These are phyloP conservation scores for Timandra comae DNA, from an alignment of 2,888 invertebrate species.

Conservation along the genomic window DNA sequence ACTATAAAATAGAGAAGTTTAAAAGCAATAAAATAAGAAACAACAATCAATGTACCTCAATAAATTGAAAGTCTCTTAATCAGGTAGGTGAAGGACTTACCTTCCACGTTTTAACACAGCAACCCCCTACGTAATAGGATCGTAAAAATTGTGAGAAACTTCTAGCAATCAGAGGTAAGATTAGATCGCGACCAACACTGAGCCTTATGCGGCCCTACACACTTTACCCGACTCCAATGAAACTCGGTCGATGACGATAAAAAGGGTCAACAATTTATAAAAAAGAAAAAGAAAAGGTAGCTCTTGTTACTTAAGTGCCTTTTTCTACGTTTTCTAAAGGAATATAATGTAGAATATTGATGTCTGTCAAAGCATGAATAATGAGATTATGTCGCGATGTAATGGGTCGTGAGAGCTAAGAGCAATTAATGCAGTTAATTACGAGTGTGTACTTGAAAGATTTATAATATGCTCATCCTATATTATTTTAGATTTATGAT, in stretches of 20 bases:
- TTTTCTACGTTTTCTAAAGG: too few relatives aligned
- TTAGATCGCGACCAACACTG: slow-evolving; percentile 38
- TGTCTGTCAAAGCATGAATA: too few relatives aligned
- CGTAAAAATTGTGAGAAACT: slow-evolving; percentile 63
- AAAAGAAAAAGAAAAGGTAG: slow-evolving; percentile 24
- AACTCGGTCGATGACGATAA: slow-evolving; percentile 41
- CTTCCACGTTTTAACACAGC: slow-evolving; percentile 41
- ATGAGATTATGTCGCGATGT: too few relatives aligned
- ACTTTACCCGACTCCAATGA: slow-evolving; percentile 23
- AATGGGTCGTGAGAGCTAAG: too few relatives aligned
- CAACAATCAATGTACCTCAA: slow-evolving; percentile 34
- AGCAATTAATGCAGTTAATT: too few relatives aligned
- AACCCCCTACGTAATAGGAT: slow-evolving; percentile 40
- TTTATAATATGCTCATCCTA: too few relatives aligned
- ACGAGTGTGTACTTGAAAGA: too few relatives aligned
- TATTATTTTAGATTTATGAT: too few relatives aligned
- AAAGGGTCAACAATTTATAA: slow-evolving; percentile 56
- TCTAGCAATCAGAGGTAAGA: slow-evolving; percentile 60
- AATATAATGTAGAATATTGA: too few relatives aligned
- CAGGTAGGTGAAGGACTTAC: slow-evolving; percentile 27
- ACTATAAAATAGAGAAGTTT: neutral
- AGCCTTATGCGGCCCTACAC: slow-evolving; percentile 16
- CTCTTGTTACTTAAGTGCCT: slow-evolving; percentile 14
- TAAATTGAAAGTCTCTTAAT: slow-evolving; percentile 45
- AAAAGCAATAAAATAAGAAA: slow-evolving; percentile 24